Evolutionary conservation across 2,797 vertebrate species (phyloP).

Genomic region (Lepilemur ruficaudatus): DNA sequence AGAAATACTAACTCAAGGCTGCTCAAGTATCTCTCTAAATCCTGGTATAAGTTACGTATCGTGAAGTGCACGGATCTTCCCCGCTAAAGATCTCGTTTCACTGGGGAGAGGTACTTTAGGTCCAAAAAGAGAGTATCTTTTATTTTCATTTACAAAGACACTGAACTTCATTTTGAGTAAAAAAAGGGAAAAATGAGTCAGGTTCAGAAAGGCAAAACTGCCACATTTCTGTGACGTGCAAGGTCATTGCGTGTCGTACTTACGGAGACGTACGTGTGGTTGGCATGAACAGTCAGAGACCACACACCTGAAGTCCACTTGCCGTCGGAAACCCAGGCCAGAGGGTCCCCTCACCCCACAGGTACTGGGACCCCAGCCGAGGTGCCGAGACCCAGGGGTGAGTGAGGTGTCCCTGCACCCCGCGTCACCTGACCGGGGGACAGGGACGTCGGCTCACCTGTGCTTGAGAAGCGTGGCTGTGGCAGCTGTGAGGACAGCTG

Average conservation of each 20-base stretch:
- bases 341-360: not conserved
- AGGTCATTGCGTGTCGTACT: fast-evolving
- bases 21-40: not conserved
- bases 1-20: not conserved
- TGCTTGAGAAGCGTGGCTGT: fast-evolving
- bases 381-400: not conserved
- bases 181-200: not conserved
- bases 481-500: too few species aligned
- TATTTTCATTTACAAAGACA: not conserved
- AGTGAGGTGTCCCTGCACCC: fast-evolving
- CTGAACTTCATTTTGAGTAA: not conserved
- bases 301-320: fast-evolving
- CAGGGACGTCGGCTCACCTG: fast-evolving
- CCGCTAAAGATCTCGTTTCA: not conserved
- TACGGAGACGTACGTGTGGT: fast-evolving
- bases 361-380: fast-evolving
- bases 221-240: fast-evolving
- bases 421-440: fast-evolving
- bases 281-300: not conserved
- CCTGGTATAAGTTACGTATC: fast-evolving
- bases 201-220: not conserved
- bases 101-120: too few species aligned
- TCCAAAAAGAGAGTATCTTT: not conserved
- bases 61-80: not conserved
- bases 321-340: fast-evolving